Evolutionary conservation across 2,888 invertebrate species (phyloP).

Genomic region (Orchesellides sinensis): DNA sequence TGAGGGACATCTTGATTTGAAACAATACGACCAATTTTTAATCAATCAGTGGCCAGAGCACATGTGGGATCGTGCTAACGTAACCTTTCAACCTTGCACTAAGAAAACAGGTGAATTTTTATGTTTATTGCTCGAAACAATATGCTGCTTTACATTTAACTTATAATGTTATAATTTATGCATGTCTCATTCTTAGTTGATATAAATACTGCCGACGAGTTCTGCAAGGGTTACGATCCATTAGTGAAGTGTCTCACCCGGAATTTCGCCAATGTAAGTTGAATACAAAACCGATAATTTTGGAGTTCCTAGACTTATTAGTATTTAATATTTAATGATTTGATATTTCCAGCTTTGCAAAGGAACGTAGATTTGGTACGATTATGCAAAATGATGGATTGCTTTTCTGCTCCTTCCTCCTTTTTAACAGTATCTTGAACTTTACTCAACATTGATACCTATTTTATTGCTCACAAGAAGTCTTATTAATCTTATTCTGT

Average conservation of each 20-base stretch:
- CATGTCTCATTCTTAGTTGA: neutral
- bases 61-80: slow-evolving; percentile 36
- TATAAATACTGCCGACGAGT: slow-evolving; percentile 49
- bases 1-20: slow-evolving; percentile 12
- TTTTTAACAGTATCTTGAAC: neutral
- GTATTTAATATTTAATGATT: neutral
- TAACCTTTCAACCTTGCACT: slow-evolving; percentile 22
- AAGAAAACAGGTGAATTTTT: slow-evolving; percentile 1
- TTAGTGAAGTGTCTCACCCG: slow-evolving; percentile 67
- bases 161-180: neutral
- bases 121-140: neutral
- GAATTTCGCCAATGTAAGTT: slow-evolving; percentile 59
- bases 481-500: slow-evolving; percentile 22
- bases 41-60: slow-evolving; percentile 41
- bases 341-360: slow-evolving; percentile 31
- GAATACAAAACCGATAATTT: neutral
- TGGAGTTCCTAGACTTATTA: too few species aligned
- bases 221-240: slow-evolving; percentile 69
- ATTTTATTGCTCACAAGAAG: neutral
- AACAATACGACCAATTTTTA: slow-evolving; percentile 20
- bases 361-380: neutral
- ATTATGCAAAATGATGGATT: neutral
- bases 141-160: neutral
- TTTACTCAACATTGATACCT: neutral
- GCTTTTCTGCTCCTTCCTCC: neutral